Base-by-base conservation (phyloP, 2,797 vertebrate genomes). In the Centroberyx gerrardi region DNA sequence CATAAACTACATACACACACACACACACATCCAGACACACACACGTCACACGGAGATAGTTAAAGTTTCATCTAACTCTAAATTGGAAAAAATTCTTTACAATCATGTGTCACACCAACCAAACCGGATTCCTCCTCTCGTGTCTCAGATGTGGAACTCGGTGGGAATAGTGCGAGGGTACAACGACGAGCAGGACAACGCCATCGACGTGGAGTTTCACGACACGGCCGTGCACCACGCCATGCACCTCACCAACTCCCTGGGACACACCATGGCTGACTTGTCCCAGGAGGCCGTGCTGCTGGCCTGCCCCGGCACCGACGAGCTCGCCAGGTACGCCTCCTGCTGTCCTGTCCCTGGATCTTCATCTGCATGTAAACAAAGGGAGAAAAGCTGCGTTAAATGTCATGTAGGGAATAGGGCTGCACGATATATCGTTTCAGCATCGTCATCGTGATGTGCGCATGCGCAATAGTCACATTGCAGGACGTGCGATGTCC, bases 171-270 rank as follows among this genome's bases (percentile, higher is more conserved):
- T 99, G 67, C 97, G 98, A 18, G 96, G 97, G 70, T 99, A 99
- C 93, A 97, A 96, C 2, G 98, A 99, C 7, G 98, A 99, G 29
- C 96, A 97, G 86, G 98, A 99, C 92, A 98, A 96, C 13, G 97
- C 98, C 74, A 95, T 99, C 0, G 98, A 99, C 3, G 86, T 99
- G 14, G 98, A 99, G 76, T 99, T 99, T 76, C 98, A 99, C 0
- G 97, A 99, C 90, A 94, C 96, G 0, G 96, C 98, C 0, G 72
- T 99, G 52, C 97, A 99, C 60, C 98, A 99, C 0, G 96, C 97
- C 51, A 98, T 98, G 44, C 98, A 99, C 87, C 95, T 99, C 54
- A 94, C 95, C 15, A 99, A 99, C 93, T 90, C 94, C 2, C 93
- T 98, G 77, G 95, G 96, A 61, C 96, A 99, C 93, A 95, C 91